Evolutionary conservation across 2,888 invertebrate genomes (phyloP), one percentile per base, ranked within the genome.

Genomic region (Phengaris arion): DNA sequence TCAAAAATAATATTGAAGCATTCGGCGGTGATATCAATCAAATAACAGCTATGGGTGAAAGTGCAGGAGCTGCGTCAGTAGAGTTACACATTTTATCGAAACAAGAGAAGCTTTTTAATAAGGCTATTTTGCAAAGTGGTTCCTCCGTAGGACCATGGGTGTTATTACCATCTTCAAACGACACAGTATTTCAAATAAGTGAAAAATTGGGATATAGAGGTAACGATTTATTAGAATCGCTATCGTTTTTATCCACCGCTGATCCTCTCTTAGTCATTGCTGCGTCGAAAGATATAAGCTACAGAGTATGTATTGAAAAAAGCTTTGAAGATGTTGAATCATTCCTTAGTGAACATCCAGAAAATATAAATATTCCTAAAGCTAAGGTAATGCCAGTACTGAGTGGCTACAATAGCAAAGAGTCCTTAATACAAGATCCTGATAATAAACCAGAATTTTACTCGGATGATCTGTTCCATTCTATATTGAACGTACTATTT

Each of bases 21-120:
- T 89, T 89, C 78, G 87, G 88, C 10, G 89, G 89, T 13, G 85
- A 89, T 77, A 74, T 78, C 3, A 79, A 83, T 22, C 80, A 83
- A 78, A 85, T 89, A 54, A 89, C 88, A 0, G 77, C 89, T 75
- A 82, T 82, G 70, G 89, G 89, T 8, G 84, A 86, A 51, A 88
- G 89, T 75, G 86, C 88, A 55, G 89, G 89, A 2, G 84, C 79
- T 9, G 77, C 45, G 51, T 84, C 87, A 0, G 85, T 84, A 7
- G 85, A 86, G 79, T 78, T 85, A 0, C 88, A 87, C 22, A 78
- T 88, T n/a, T 75, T 81, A 13, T 86, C 83, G 15, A 78, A 80
- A 6, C 64, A 83, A 69, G 86, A 86, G 78, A 83, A 82, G 22
- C 77, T 88, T 46, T 89, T 86, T 74, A 80, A 85, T 74, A 82